Percentiles rank a stretch among this genome's conserved stretches.
Conservation (phyloP, 2,888 invertebrate species). For the Calameuta pallipes region DNA sequence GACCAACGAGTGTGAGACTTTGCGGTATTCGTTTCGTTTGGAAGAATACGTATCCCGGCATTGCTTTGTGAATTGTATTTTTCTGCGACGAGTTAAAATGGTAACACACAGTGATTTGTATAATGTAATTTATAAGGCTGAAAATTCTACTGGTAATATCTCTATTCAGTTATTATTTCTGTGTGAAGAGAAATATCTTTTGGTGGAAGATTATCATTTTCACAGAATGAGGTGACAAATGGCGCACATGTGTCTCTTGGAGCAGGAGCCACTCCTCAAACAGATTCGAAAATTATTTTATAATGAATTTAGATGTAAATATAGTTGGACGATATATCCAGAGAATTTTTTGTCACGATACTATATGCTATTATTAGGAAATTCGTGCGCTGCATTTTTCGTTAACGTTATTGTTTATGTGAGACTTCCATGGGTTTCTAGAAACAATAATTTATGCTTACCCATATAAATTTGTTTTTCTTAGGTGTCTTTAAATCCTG, state of each 20-base stretch:
- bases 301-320: background rate
- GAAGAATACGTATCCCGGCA: background rate
- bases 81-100: background rate
- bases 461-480: background rate
- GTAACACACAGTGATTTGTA: background rate
- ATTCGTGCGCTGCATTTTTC: background rate
- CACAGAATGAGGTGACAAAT: constrained; percentile 39
- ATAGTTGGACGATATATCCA: constrained; percentile 1
- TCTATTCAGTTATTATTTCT: background rate
- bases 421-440: background rate
- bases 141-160: background rate
- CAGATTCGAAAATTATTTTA: constrained; percentile 3
- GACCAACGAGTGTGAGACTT: background rate
- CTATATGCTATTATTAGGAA: background rate
- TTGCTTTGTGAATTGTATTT: background rate
- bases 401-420: background rate
- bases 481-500: constrained; percentile 90
- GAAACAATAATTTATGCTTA: background rate
- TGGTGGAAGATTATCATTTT: background rate
- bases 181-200: background rate
- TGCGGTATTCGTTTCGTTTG: background rate
- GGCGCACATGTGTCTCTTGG: constrained; percentile 48
- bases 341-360: background rate
- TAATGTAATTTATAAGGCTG: background rate
- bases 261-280: constrained; percentile 31